These are phyloP conservation scores for Apomyelois bistriatella DNA, from an alignment of 2,888 invertebrate species.

Conservation along the genomic window DNA sequence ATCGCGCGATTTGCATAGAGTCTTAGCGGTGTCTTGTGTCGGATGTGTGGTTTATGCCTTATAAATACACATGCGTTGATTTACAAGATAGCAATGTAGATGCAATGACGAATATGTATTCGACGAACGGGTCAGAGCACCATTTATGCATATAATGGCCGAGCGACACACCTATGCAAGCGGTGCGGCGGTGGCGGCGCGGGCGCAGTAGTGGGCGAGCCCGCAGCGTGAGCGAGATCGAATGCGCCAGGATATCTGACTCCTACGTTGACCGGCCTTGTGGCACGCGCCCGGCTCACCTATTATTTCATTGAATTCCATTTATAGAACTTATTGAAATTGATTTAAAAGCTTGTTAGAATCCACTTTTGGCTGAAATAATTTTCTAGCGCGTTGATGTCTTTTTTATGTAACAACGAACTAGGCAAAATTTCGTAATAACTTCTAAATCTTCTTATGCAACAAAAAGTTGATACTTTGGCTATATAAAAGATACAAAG, in stretches of 20 bases:
- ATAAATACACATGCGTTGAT: slow-evolving; percentile 48
- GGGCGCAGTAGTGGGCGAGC: no score
- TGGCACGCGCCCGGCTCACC: slow-evolving; percentile 66
- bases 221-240: slow-evolving; percentile 54
- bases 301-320: slow-evolving; percentile 49
- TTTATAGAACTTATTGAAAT: slow-evolving; percentile 59
- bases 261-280: slow-evolving; percentile 70
- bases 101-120: slow-evolving; percentile 55
- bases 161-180: slow-evolving; percentile 39
- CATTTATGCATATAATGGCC: slow-evolving; percentile 51
- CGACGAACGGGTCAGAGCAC: slow-evolving; percentile 45
- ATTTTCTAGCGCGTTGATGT: slow-evolving; percentile 1
- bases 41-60: slow-evolving; percentile 41
- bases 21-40: slow-evolving; percentile 59
- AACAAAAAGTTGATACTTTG: no score
- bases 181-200: slow-evolving; percentile 15
- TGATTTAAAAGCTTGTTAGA: slow-evolving; percentile 17
- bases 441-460: no score
- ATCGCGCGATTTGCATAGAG: slow-evolving; percentile 56
- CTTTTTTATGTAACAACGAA: not conserved
- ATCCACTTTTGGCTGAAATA: not conserved
- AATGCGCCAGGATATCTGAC: slow-evolving; percentile 49
- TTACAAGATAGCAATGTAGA: slow-evolving; percentile 32
- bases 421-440: not conserved
- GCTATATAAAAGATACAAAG: no score